Percentiles rank a stretch among this genome's conserved stretches.
These are phyloP conservation scores for Dysmachus trigonus DNA, from an alignment of 2,888 invertebrate genomes.

Conservation along the genomic window DNA sequence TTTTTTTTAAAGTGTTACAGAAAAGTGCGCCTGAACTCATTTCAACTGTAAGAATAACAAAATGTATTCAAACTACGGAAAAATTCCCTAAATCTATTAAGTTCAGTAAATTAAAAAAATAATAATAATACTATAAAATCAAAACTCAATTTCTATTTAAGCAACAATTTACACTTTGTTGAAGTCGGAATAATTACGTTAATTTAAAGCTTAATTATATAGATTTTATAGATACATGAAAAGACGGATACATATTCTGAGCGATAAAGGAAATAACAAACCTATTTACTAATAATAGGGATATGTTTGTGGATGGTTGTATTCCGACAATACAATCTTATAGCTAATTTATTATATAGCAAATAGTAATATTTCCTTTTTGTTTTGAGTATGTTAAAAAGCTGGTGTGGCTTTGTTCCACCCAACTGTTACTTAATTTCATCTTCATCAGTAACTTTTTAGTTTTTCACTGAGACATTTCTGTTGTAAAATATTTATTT, in stretches of 20 bases:
- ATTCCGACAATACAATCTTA: not conserved
- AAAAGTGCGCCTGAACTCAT: not conserved
- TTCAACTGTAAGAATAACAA: not conserved
- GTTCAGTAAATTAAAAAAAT: not conserved
- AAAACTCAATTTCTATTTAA: not conserved
- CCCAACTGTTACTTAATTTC: slow-evolving; percentile 4
- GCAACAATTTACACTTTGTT: not conserved
- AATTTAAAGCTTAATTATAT: not conserved
- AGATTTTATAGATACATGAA: not conserved
- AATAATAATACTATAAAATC: not conserved
- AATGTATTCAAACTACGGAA: slow-evolving; percentile 3
- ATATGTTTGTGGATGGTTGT: not conserved
- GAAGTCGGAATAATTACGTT: not conserved
- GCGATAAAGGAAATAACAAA: not conserved
- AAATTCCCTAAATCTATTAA: not conserved
- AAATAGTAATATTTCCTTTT: not conserved
- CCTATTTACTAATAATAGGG: not conserved
- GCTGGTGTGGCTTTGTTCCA: not conserved
- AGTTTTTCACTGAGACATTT: not conserved
- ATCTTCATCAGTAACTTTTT: not conserved
- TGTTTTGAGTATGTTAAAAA: not conserved
- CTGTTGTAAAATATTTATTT: slow-evolving; percentile 28
- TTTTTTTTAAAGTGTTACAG: not conserved
- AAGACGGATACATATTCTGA: not conserved
- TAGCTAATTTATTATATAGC: not conserved